Percentiles rank a stretch among this genome's conserved stretches.
Conservation (phyloP, 2,888 invertebrate species). For the Ischnus inquisitorius region DNA sequence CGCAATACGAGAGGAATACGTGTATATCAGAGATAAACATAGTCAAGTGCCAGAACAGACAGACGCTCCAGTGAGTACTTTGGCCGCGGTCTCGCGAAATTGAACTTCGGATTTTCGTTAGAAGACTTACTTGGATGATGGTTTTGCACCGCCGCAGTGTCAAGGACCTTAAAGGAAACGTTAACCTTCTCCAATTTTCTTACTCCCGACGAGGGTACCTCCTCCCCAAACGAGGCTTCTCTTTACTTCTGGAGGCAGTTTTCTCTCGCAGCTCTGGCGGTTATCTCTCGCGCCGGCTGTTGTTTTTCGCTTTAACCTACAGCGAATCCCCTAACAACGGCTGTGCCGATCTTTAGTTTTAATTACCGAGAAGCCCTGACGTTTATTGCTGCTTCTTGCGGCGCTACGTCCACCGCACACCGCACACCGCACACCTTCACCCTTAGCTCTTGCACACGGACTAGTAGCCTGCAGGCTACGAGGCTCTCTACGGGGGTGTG, state of each 20-base stretch:
- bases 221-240: constrained; percentile 3
- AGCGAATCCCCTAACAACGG: constrained; percentile 35
- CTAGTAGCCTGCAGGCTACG: constrained; percentile 35
- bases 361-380: constrained; percentile 83
- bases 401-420: constrained; percentile 65
- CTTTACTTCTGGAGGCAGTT: constrained; percentile 35
- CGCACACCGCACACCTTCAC: constrained; percentile 24
- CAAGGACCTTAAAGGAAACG: constrained; percentile 21
- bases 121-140: constrained; percentile 21
- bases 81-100: constrained; percentile 60
- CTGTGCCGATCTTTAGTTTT: constrained; percentile 83
- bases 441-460: constrained; percentile 33
- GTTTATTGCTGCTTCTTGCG: constrained; percentile 84
- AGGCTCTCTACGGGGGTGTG: background rate
- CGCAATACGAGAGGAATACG: background rate
- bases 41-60: constrained; percentile 33
- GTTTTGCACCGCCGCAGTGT: constrained; percentile 5
- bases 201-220: constrained; percentile 3
- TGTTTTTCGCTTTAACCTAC: constrained; percentile 80
- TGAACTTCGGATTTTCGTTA: constrained; percentile 63
- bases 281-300: constrained; percentile 74
- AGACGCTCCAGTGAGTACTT: constrained; percentile 64
- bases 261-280: constrained; percentile 30
- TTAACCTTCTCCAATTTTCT: constrained; percentile 35
- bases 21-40: constrained; percentile 5